Evolutionary conservation across 2,888 invertebrate species (phyloP), one percentile per base, ranked within the genome.

Genomic region (Oegoconia quadripuncta): DNA sequence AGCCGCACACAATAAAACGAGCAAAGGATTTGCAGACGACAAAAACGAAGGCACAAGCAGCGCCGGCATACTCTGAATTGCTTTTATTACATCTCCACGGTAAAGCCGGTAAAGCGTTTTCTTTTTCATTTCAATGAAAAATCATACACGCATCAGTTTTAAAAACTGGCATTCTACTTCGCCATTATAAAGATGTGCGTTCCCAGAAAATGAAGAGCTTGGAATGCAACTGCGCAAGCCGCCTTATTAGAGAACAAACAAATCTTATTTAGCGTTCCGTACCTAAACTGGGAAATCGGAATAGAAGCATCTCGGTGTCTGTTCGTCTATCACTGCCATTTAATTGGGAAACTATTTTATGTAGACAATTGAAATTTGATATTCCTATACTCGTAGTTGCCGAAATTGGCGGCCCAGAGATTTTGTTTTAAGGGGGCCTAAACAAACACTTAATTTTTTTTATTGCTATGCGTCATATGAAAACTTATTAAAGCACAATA

Each of bases 121-220:
- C 69, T 70, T 78, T 76, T 76, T 69, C 67, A 76, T 69, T 84
- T 80, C 75, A 82, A 80, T 82, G 82, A 82, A 81, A 79, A 80
- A 75, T 83, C 79, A 73, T 80, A 74, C 65, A 58, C 64, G 64
- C 64, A 62, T 65, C 54, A 58, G 55, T 38, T 53, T 57, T 63
- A 81, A 77, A 76, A 80, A 73, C 67, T 60, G 61, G 55, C 75
- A 79, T 84, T 77, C 81, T 75, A 58, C 55, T 53, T 56, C 53
- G 55, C 64, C 65, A 67, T 77, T 75, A 75, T 18, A 14, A 71
- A 72, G 72, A 69, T 66, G 51, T 56, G 55, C 60, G 73, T 80
- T 83, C 75, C 75, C 79, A 79, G 83, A 82, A 84, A 74, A 73
- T 76, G 70, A 64, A n/a, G 59, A 52, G 55, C 40, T 47, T 46